Conservation (phyloP, 2,113 vertebrate species). For the Petaurus breviceps region DNA sequence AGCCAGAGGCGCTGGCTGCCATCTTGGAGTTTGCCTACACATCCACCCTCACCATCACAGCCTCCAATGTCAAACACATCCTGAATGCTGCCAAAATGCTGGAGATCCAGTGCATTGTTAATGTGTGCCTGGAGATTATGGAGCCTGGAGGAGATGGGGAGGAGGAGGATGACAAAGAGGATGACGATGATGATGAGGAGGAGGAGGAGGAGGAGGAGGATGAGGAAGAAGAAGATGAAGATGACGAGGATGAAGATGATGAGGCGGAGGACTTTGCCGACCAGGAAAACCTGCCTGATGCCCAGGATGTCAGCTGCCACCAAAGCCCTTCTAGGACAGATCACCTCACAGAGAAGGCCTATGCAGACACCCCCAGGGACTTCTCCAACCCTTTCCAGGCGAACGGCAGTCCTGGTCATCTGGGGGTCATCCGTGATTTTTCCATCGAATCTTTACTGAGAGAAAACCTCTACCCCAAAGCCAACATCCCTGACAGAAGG, state of each 20-base stretch:
- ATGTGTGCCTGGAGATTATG: slow-evolving; percentile 98
- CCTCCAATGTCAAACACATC: slow-evolving; percentile 96
- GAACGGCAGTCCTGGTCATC: slow-evolving; percentile 79
- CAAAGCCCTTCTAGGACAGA: slow-evolving; percentile 91
- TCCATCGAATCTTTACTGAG: slow-evolving; percentile 96
- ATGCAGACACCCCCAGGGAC: slow-evolving; percentile 81
- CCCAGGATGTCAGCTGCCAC: slow-evolving; percentile 85
- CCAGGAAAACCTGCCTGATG: slow-evolving; percentile 81
- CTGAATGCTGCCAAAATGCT: slow-evolving; percentile 94
- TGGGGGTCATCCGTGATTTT: slow-evolving; percentile 92
- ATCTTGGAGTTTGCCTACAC: slow-evolving; percentile 99
- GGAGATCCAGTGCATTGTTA: slow-evolving; percentile 97
- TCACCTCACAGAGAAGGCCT: slow-evolving; percentile 84
- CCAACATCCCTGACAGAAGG: slow-evolving; percentile 89
- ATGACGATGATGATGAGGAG: slow-evolving; percentile 82
- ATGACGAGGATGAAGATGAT: slow-evolving; percentile 86
- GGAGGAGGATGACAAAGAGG: slow-evolving; percentile 84
- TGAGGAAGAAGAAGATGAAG: slow-evolving; percentile 89
- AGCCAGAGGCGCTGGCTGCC: slow-evolving; percentile 95
- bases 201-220: slow-evolving; percentile 87
- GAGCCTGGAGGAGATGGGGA: slow-evolving; percentile 87
- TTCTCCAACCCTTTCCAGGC: slow-evolving; percentile 83
- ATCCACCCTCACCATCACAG: slow-evolving; percentile 96
- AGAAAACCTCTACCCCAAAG: slow-evolving; percentile 94
- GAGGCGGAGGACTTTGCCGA: slow-evolving; percentile 84